These are phyloP conservation scores for Sminthurides aquaticus DNA, from an alignment of 2,888 invertebrate genomes.

Conservation along the genomic window DNA sequence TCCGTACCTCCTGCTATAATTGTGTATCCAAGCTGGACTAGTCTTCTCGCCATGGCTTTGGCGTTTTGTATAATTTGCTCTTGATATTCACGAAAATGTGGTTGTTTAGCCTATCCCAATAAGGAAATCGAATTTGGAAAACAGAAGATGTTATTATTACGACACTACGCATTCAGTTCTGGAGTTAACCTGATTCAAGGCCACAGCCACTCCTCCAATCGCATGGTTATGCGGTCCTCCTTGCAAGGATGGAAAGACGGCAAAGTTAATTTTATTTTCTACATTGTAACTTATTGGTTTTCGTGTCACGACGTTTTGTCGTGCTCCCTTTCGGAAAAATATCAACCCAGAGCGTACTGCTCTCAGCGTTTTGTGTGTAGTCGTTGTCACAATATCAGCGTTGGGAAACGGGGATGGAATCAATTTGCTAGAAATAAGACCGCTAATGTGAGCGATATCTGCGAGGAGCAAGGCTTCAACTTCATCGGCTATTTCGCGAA, in stretches of 20 bases:
- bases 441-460: conserved; percentile 58
- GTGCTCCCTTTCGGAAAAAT: conserved; percentile 46
- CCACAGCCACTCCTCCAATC: conserved; percentile 51
- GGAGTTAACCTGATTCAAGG: conserved; percentile 45
- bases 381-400: conserved; percentile 55
- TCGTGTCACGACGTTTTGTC: conserved; percentile 23
- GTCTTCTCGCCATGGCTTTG: conserved; percentile 50
- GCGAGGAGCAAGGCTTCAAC: conserved; percentile 52
- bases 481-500: conserved; percentile 46
- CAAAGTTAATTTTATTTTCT: conserved; percentile 53
- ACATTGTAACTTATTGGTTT: conserved; percentile 49
- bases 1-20: conserved; percentile 53
- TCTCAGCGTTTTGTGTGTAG: conserved; percentile 55
- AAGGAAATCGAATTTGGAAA: background rate
- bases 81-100: conserved; percentile 52
- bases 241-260: conserved; percentile 58
- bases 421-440: conserved; percentile 52
- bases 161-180: background rate
- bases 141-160: background rate
- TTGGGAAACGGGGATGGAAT: conserved; percentile 53
- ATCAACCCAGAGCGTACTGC: conserved; percentile 53
- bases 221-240: conserved; percentile 58
- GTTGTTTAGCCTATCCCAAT: conserved; percentile 34
- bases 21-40: conserved; percentile 47
- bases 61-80: conserved; percentile 51